Base-by-base conservation (phyloP, 2,113 vertebrate genomes). In the Aspidoscelis tigris region DNA sequence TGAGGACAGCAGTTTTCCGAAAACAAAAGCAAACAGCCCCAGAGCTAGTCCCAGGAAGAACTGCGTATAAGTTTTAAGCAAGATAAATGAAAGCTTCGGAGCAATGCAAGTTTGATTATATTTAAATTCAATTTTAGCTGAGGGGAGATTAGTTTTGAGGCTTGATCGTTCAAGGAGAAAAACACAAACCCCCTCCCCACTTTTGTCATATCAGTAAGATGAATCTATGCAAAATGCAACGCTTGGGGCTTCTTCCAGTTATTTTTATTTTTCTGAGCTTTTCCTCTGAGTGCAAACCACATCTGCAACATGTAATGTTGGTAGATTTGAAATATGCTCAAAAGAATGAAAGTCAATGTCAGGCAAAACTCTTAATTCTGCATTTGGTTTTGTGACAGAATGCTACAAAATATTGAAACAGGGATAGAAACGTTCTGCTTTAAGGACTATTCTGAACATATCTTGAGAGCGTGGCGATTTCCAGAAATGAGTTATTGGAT, bases 111-210 rank as follows among this genome's bases (percentile, higher is more conserved):
- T 82, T 92, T 88, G 85, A 89, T 91, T 90, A 84, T 86, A 82
- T 76, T 90, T 88, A 84, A 92, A 91, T 92, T 87, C 76, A 82
- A 50, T 92, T 64, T 86, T 65, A 88, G 61, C 72, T 83, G 82
- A 88, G 88, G 85, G 72, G 4, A 89, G 84, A 93, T 91, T 90
- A 88, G 91, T 91, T 92, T 92, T 65, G 84, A 90, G 6, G 12
- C 71, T 53, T 11, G 0, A 3, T 33, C 4, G 82, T 87, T 79
- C 81, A 41, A 91, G 87, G 26, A 69, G 12, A 89, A 90, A 83
- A 58, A 76, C 70, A 71, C 5, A 90, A 87, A 55, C 26, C 84
- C 85, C 76, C 70, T 16, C 7, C 16, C 41, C 18, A 18, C 26
- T 65, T 78, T 61, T 79, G 26, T 66, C 58, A 50, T 79, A 84